A percentile compares a stretch with the other conserved stretches of the same genome.
phyloP scores from a whole-genome alignment of 2,113 vertebrate genomes.

The Eulacestoma nigropectus region DNA sequence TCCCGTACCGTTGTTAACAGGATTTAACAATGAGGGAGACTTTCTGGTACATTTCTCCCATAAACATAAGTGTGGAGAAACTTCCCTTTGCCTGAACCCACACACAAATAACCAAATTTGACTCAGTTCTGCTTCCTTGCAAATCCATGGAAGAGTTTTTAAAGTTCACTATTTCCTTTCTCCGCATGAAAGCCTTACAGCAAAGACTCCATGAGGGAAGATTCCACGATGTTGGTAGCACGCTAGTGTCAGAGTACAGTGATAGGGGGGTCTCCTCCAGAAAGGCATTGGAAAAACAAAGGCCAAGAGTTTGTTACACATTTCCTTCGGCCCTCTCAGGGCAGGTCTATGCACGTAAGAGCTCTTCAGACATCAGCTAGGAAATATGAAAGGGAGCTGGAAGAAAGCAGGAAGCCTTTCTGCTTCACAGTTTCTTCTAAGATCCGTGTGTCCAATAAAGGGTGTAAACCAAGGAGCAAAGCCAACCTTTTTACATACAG shows the following conservation, averaged over 20 bases:
- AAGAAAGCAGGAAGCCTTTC: not conserved
- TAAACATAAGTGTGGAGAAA: not conserved
- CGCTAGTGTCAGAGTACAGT: fast-evolving
- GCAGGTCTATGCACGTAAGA: not conserved
- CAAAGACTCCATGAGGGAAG: not conserved
- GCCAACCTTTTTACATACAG: not conserved
- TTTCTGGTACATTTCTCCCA: not conserved
- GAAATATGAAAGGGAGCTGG: not conserved
- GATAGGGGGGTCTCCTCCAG: not conserved
- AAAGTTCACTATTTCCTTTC: not conserved
- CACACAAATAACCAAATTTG: not conserved
- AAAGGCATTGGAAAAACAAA: not conserved
- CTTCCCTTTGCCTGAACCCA: not conserved
- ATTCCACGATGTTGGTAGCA: not conserved
- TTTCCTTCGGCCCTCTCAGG: not conserved
- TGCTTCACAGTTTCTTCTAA: not conserved
- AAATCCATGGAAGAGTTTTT: not conserved
- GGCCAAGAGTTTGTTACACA: not conserved
- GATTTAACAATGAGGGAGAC: not conserved
- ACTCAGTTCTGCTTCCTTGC: not conserved
- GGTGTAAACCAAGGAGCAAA: not conserved
- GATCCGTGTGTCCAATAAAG: not conserved
- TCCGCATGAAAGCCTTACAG: not conserved
- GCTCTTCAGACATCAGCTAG: not conserved
- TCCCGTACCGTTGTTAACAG: not conserved